Conservation (phyloP, 1,140 invertebrate species). For the Tetramorium simillimum region DNA sequence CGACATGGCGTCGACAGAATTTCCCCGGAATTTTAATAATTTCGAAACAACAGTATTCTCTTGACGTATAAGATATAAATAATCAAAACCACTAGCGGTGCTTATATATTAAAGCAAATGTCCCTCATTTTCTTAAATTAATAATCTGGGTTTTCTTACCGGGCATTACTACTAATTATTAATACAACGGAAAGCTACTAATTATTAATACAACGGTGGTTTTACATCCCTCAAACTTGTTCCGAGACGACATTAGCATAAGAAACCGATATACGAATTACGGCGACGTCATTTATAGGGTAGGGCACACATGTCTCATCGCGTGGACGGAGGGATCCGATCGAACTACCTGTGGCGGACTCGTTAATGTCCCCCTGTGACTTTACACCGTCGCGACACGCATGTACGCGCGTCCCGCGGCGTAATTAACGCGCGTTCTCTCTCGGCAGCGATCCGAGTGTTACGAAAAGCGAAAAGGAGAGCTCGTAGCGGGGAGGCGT, state of each 20-base stretch:
- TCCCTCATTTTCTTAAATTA: not conserved
- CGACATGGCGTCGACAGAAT: not conserved
- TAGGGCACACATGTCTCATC: not conserved
- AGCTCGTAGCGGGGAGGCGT: not conserved
- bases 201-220: too few relatives aligned
- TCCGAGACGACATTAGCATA: not conserved
- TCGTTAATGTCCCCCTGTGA: conserved; percentile 58
- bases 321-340: not conserved
- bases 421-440: conserved; percentile 60
- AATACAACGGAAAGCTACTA: not conserved
- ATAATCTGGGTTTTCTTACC: not conserved
- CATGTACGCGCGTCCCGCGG: conserved; percentile 21
- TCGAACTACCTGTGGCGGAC: conserved; percentile 47
- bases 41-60: not conserved
- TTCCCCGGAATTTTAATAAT: not conserved
- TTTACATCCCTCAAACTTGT: not conserved
- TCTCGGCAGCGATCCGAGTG: not conserved
- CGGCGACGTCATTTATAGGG: not conserved
- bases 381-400: conserved; percentile 35
- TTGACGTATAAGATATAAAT: not conserved
- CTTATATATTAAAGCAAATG: not conserved
- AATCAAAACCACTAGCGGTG: not conserved
- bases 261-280: conserved; percentile 5
- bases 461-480: not conserved
- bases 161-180: not conserved